Conservation (phyloP, 2,113 vertebrate species). For the Phyllopteryx taeniolatus region DNA sequence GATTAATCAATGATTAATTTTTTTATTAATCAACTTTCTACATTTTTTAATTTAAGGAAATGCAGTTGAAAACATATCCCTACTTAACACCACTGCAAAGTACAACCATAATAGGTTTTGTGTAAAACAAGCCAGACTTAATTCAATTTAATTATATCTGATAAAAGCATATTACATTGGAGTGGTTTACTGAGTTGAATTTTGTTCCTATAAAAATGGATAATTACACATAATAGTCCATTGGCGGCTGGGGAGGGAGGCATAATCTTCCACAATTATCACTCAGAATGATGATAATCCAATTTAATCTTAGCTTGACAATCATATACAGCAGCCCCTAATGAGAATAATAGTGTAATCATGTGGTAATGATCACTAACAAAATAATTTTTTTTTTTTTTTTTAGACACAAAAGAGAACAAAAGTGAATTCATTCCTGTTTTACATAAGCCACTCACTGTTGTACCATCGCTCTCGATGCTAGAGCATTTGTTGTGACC, state of each 20-base stretch:
- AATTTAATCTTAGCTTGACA: constrained; percentile 13
- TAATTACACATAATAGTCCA: constrained; percentile 47
- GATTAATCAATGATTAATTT: no score
- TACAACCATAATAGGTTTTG: no score
- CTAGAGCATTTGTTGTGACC: constrained; percentile 14
- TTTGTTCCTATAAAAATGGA: constrained; percentile 19
- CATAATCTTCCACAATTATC: constrained; percentile 10
- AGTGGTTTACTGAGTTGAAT: not conserved
- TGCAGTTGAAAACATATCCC: no score
- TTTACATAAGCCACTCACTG: constrained; percentile 38
- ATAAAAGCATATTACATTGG: not conserved
- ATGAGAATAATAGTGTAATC: constrained; percentile 25
- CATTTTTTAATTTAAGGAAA: no score
- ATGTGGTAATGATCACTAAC: constrained; percentile 12
- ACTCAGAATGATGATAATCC: constrained; percentile 12
- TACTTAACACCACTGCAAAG: no score
- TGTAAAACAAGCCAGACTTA: no score
- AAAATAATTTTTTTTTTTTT: constrained; percentile 38
- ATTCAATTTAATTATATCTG: not conserved
- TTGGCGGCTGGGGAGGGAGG: not conserved
- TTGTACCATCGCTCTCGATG: constrained; percentile 16
- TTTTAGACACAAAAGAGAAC: constrained; percentile 37
- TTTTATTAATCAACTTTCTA: no score
- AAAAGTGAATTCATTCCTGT: constrained; percentile 51
- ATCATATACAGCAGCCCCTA: not conserved